Evolutionary conservation across 2,113 vertebrate genomes (phyloP), one percentile per base, ranked within the genome.

Genomic region (Dicerorhinus sumatrensis): DNA sequence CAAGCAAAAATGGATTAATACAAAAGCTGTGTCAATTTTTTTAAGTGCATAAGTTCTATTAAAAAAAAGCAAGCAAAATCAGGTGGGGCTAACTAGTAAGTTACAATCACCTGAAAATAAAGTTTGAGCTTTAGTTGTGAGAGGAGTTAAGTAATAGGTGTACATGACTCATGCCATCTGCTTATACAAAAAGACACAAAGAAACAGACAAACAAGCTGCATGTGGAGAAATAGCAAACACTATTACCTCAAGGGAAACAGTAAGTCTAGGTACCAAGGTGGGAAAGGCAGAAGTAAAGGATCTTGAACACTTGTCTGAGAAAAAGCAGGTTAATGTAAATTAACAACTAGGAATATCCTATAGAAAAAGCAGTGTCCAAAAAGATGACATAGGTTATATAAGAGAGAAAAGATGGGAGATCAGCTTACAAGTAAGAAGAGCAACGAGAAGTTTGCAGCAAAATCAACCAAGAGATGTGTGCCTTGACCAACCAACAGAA

Each of bases 11-110:
- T 62, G 14, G 29, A 82, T 54, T 62, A 56, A 60, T 46, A 91
- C 17, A 95, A 97, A 91, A 76, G 20, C 8, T 79, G 13, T 77
- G 14, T 46, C n/a, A 88, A 79, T 75, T 93, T 31, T 93, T n/a
- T 89, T 46, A 25, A 69, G 54, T 42, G 12, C 6, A n/a, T 51
- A 33, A 58, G 60, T 75, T 63, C 60, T 54, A 14, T 76, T 4
- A 8, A 51, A 82, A 76, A 58, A 56, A 97, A 95, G 60, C 75
- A 12, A 94, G 29, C 36, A 69, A 94, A 93, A 51, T 82, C 67
- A 39, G 42, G 31, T 89, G 17, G 27, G 36, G 25, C 23, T 92
- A 67, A 75, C 39, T 92, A 58, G 16, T 81, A 93, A 90, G 31
- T 79, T 36, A 79, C 7, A 20, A 85, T 29, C 39, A 80, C 42